These are phyloP conservation scores for Turdus rufiventris DNA, from an alignment of 2,113 vertebrate genomes.

Conservation along the genomic window DNA sequence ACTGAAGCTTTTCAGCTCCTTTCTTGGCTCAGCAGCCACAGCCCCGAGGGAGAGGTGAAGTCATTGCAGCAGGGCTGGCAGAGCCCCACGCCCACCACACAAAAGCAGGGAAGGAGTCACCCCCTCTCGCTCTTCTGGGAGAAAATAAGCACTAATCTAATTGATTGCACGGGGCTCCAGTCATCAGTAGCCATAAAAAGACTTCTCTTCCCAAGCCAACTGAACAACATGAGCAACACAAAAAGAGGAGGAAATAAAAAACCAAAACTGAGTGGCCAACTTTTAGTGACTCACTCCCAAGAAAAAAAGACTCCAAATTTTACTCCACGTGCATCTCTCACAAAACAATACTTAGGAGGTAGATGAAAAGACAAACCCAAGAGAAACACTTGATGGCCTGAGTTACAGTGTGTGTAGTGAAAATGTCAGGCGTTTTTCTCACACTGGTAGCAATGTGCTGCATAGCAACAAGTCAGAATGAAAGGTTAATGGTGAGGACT, in stretches of 20 bases:
- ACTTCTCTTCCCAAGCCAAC: background rate
- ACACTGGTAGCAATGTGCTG: background rate
- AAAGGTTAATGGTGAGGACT: constrained; percentile 20
- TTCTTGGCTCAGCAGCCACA: background rate
- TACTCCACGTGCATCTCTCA: background rate
- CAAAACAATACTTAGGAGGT: background rate
- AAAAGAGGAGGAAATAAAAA: constrained; percentile 4
- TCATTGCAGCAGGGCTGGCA: background rate
- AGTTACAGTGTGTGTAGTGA: background rate
- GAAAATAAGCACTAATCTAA: constrained; percentile 34
- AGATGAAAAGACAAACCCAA: background rate
- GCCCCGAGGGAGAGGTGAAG: constrained; percentile 30
- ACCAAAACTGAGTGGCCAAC: background rate
- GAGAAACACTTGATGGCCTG: background rate
- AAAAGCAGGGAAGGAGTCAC: constrained; percentile 37
- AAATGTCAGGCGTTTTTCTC: constrained; percentile 27
- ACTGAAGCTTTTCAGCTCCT: constrained; percentile 49
- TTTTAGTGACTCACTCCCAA: background rate
- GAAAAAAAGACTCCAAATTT: background rate
- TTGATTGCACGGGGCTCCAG: constrained; percentile 3
- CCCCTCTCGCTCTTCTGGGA: background rate
- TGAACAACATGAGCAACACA: background rate
- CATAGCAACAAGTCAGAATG: constrained; percentile 60
- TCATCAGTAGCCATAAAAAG: background rate
- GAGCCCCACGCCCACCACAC: background rate